Conservation (phyloP, 2,113 vertebrate genomes). For the Sardina pilchardus region DNA sequence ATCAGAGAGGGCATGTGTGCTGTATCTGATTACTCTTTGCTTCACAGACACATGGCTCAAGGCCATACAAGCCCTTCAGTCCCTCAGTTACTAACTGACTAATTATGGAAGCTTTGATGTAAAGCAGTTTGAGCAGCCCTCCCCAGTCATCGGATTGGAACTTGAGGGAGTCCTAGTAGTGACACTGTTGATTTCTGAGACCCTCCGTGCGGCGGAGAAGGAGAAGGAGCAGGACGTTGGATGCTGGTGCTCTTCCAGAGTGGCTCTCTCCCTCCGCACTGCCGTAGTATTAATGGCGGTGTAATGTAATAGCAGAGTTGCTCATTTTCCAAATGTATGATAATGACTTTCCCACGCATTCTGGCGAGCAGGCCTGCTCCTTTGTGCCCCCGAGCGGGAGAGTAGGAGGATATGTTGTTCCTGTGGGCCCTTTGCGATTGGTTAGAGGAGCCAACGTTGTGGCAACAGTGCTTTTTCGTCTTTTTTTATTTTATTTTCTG, state of each 20-base stretch:
- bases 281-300: constrained; percentile 25
- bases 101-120: constrained; percentile 43
- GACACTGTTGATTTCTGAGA: background rate
- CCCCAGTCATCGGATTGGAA: constrained; percentile 21
- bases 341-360: constrained; percentile 48
- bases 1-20: background rate
- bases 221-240: constrained; percentile 13
- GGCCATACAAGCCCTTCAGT: constrained; percentile 7
- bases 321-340: constrained; percentile 45
- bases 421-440: background rate
- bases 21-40: background rate
- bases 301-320: constrained; percentile 38
- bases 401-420: constrained; percentile 44
- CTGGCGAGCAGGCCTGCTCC: constrained; percentile 25
- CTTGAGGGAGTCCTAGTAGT: background rate
- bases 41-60: background rate
- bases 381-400: constrained; percentile 38
- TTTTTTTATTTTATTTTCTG: constrained; percentile 18
- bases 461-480: background rate
- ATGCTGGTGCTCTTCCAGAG: background rate
- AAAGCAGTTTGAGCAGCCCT: constrained; percentile 23
- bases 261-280: background rate
- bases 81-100: constrained; percentile 20
- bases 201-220: background rate
- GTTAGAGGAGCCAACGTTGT: background rate